Percentiles rank a stretch among this genome's conserved stretches.
phyloP scores from a whole-genome alignment of 1,140 invertebrate species.

The Coptotermes formosanus region DNA sequence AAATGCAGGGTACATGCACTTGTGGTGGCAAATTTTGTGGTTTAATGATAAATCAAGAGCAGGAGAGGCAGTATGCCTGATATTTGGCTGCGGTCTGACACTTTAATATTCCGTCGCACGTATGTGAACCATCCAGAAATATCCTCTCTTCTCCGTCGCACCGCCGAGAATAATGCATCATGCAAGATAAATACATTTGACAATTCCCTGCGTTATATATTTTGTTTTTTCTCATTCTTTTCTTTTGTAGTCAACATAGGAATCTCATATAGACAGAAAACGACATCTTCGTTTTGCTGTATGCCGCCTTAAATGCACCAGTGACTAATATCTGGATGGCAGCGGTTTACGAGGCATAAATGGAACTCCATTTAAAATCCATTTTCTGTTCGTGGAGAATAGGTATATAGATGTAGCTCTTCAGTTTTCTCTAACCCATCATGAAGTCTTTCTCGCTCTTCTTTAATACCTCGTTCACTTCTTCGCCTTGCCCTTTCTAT shows the following conservation, averaged over 20 bases:
- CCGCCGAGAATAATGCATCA: neutral
- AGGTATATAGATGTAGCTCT: neutral
- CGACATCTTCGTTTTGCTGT: neutral
- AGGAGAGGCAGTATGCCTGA: neutral
- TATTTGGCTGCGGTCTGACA: neutral
- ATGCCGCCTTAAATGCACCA: neutral
- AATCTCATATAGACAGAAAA: neutral
- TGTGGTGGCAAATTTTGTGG: neutral
- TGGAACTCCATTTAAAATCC: constrained; percentile 18
- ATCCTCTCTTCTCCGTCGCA: neutral
- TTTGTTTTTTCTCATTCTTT: neutral
- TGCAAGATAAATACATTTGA: neutral
- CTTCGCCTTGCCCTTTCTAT: neutral
- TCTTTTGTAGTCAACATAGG: neutral
- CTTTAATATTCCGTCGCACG: neutral
- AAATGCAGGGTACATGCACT: neutral
- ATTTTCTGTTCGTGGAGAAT: constrained; percentile 8
- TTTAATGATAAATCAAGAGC: neutral
- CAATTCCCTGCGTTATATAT: neutral
- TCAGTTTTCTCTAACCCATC: neutral
- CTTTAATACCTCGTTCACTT: neutral
- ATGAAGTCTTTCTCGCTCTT: neutral
- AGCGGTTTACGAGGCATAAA: constrained; percentile 1
- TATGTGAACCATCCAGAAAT: neutral
- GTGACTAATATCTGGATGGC: neutral